Conservation (phyloP, 2,888 invertebrate species). For the Hoplodrina blanda region DNA sequence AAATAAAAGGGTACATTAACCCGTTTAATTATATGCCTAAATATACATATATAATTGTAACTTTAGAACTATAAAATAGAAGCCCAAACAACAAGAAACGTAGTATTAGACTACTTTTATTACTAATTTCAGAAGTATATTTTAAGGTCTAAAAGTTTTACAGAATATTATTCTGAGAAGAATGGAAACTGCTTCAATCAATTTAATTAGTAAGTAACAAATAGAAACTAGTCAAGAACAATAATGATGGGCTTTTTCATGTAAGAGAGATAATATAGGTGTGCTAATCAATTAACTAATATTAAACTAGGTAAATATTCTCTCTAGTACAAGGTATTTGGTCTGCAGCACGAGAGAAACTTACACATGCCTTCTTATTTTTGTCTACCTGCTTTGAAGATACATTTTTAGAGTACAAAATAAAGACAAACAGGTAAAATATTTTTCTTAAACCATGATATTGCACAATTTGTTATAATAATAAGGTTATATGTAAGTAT, state of each 20-base stretch:
- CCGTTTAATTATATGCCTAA: neutral
- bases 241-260: slow-evolving; percentile 4
- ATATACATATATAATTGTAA: neutral
- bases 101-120: neutral
- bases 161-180: slow-evolving; percentile 17
- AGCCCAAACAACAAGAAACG: neutral
- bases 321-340: slow-evolving; percentile 49
- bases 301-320: slow-evolving; percentile 43
- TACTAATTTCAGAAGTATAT: neutral
- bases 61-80: slow-evolving; percentile 1
- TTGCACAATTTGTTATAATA: slow-evolving; percentile 42
- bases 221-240: slow-evolving; percentile 14
- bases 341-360: slow-evolving; percentile 50
- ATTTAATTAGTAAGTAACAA: slow-evolving; percentile 24
- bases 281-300: slow-evolving; percentile 7
- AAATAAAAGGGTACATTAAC: neutral
- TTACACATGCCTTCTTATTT: slow-evolving; percentile 44
- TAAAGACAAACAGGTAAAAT: slow-evolving; percentile 66
- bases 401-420: slow-evolving; percentile 56
- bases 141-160: slow-evolving; percentile 16
- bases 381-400: slow-evolving; percentile 62
- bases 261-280: slow-evolving; percentile 7
- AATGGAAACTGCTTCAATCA: slow-evolving; percentile 14
- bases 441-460: slow-evolving; percentile 59
- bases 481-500: slow-evolving; percentile 53